Conservation (phyloP, 2,888 invertebrate species). For the Rhagophthalmus giganteus region DNA sequence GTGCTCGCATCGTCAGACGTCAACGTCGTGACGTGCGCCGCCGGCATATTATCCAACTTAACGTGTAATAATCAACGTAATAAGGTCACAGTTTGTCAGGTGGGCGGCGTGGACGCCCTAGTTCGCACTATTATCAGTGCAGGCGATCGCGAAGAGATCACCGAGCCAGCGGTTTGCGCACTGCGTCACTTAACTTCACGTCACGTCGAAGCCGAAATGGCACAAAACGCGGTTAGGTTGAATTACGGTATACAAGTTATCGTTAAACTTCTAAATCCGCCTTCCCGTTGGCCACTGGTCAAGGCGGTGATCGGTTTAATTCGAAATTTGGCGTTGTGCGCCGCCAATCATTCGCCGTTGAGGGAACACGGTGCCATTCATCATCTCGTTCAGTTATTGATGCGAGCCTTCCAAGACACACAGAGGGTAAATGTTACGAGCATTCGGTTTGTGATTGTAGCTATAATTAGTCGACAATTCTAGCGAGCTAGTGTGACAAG, state of each 20-base stretch:
- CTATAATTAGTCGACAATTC: no score
- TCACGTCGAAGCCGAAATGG: constrained; percentile 94
- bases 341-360: constrained; percentile 93
- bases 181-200: constrained; percentile 95
- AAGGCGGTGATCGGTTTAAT: constrained; percentile 98
- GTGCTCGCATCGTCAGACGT: constrained; percentile 88
- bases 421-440: constrained; percentile 83
- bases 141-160: constrained; percentile 85
- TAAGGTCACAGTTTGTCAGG: constrained; percentile 92
- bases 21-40: constrained; percentile 97
- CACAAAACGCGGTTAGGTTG: constrained; percentile 93
- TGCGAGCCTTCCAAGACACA: constrained; percentile 93
- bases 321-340: constrained; percentile 93
- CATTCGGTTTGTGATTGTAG: not conserved
- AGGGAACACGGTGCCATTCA: constrained; percentile 94
- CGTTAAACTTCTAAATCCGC: constrained; percentile 93
- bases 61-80: constrained; percentile 99
- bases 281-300: constrained; percentile 96
- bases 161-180: constrained; percentile 99
- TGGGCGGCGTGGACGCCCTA: constrained; percentile 95
- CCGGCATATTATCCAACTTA: constrained; percentile 96
- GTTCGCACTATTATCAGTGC: constrained; percentile 92
- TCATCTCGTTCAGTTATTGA: constrained; percentile 87
- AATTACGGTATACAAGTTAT: constrained; percentile 93
- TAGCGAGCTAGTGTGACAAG: constrained; percentile 84